phyloP scores from a whole-genome alignment of 1,140 invertebrate species.

The Fopius arisanus region DNA sequence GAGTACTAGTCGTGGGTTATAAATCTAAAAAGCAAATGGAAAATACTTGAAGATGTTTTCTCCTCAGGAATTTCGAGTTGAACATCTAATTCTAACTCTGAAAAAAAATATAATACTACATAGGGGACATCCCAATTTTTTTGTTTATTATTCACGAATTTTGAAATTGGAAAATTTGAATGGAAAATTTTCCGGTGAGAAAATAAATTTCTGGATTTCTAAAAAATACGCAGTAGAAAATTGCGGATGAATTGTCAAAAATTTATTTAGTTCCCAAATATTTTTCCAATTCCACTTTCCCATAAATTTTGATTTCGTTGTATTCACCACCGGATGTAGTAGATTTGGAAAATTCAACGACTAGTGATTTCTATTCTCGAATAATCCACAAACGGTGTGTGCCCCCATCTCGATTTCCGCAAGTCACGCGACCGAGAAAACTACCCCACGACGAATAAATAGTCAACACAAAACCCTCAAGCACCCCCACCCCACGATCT shows the following conservation, averaged over 20 bases:
- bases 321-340: not conserved
- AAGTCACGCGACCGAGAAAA: slow-evolving; percentile 36
- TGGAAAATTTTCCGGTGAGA: too few relatives aligned
- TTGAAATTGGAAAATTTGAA: too few relatives aligned
- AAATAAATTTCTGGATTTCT: too few relatives aligned
- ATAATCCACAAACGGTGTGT: not conserved
- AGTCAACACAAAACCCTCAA: slow-evolving; percentile 17
- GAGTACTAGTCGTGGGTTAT: slow-evolving; percentile 29
- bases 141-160: too few relatives aligned
- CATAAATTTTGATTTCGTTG: not conserved
- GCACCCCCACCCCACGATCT: slow-evolving; percentile 26
- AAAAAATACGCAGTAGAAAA: too few relatives aligned
- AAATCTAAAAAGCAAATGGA: not conserved
- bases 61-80: not conserved
- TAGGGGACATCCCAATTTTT: too few relatives aligned
- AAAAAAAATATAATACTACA: too few relatives aligned
- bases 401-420: slow-evolving; percentile 35
- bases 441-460: slow-evolving; percentile 31
- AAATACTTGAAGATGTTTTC: not conserved
- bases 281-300: not conserved
- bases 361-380: not conserved
- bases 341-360: not conserved
- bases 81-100: too few relatives aligned
- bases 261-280: not conserved
- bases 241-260: not conserved